Conservation (phyloP, 2,888 invertebrate genomes). For the Dorcus parallelipipedus region DNA sequence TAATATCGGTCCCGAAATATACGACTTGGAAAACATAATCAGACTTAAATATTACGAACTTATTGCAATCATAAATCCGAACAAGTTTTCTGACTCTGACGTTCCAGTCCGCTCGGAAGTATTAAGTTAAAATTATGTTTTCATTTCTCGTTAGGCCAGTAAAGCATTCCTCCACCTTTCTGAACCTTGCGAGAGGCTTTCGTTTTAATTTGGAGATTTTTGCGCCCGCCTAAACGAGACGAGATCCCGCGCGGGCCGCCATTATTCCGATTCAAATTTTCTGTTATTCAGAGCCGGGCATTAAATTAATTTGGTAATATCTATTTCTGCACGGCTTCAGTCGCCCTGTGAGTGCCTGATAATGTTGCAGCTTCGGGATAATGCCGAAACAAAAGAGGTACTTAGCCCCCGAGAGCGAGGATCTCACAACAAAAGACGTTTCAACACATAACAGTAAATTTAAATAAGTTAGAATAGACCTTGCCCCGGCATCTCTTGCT, state of each 20-base stretch:
- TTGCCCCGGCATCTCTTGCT: conserved; percentile 15
- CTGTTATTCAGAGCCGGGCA: conserved; percentile 9
- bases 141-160: background rate
- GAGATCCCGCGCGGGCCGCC: conserved; percentile 1
- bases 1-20: background rate
- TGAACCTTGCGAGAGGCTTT: too few species aligned
- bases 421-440: conserved; percentile 19
- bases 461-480: conserved; percentile 26
- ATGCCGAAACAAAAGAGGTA: conserved; percentile 16
- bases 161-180: background rate
- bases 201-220: too few species aligned
- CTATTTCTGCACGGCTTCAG: conserved; percentile 17
- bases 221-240: background rate
- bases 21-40: background rate
- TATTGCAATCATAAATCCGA: background rate
- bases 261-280: conserved; percentile 16
- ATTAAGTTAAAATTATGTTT: conserved; percentile 1
- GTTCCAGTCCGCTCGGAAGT: background rate
- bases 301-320: conserved; percentile 18
- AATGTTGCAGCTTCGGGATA: conserved; percentile 14
- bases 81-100: conserved; percentile 1
- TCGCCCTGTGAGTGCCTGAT: conserved; percentile 15
- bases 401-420: conserved; percentile 10
- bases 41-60: conserved; percentile 1
- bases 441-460: conserved; percentile 25